Evolutionary conservation across 2,797 vertebrate genomes (phyloP), one percentile per base, ranked within the genome.

Genomic region (Otolemur crassicaudatus): DNA sequence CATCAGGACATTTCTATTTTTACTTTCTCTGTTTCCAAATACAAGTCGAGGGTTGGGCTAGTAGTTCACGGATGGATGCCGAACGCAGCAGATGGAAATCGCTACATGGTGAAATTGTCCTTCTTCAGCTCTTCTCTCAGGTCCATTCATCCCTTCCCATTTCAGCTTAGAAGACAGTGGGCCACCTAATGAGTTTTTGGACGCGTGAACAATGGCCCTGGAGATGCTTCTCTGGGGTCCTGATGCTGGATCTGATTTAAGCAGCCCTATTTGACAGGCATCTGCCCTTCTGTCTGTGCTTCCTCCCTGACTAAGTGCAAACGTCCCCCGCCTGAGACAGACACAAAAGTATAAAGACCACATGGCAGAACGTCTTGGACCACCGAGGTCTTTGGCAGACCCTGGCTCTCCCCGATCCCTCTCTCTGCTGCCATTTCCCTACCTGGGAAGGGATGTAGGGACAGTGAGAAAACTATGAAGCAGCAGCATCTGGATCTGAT

Each of bases 401-500:
- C 8, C 17, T 0, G 17, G 92, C 95, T 13, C 17, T 97, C 46
- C 89, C 88, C 6, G 1, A 1, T 31, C 43, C 10, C 29, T 27
- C 17, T 58, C 11, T 86, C 7, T 10, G 29, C 58, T 34, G 22
- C 23, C 23, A 12, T 43, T 14, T 43, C 17, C 27, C 69, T 0
- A 31, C 85, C 40, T 2, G n/a, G 46, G 29, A 23, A 94, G 83
- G 90, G 94, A 75, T 6, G 63, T 27, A 95, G 93, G 34, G 89
- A 94, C 87, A 93, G 60, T 29, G 90, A 97, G 89, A 96, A 94
- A 79, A 94, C 5, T 20, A 29, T 96, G 56, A 0, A 7, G 90
- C 72, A 96, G n/a, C 91, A 94, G 98, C 99, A 98, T 98, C 98
- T 99, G 98, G 98, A 98, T 98, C 98, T 97, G 98, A 97, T 97